Conservation (phyloP, 2,797 vertebrate genomes). For the Hydrocynus forskahlii region DNA sequence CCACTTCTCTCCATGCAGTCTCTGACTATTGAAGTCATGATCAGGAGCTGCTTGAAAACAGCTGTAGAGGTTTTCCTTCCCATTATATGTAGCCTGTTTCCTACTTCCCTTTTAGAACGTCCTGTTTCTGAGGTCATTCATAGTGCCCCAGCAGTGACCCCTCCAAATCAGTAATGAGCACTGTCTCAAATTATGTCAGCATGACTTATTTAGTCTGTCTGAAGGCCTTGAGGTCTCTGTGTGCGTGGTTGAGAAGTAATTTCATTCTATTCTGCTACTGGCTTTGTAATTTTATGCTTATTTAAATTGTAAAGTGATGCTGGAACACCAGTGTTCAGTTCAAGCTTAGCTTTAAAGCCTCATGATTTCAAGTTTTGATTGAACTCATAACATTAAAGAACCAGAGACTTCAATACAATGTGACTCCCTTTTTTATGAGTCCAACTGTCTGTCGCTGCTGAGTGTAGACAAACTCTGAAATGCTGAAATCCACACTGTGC, state of each 20-base stretch:
- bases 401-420: no score
- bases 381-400: background rate
- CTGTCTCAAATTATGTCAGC: background rate
- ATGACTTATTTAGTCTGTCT: no score
- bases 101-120: background rate
- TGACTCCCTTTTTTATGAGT: no score
- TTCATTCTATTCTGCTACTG: background rate
- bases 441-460: no score
- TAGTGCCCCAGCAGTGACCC: slow-evolving; percentile 38
- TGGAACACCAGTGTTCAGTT: background rate
- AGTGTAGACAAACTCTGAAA: background rate
- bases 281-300: background rate
- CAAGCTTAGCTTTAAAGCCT: no score
- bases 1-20: background rate
- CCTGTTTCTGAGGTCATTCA: slow-evolving; percentile 9
- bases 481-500: background rate
- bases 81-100: background rate
- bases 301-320: background rate
- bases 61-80: background rate
- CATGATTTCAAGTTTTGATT: no score
- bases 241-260: slow-evolving; percentile 3
- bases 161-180: background rate
- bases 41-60: background rate
- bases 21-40: background rate
- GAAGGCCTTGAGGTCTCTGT: background rate